Evolutionary conservation across 2,888 invertebrate genomes (phyloP).

Genomic region (Clusia tigrina): DNA sequence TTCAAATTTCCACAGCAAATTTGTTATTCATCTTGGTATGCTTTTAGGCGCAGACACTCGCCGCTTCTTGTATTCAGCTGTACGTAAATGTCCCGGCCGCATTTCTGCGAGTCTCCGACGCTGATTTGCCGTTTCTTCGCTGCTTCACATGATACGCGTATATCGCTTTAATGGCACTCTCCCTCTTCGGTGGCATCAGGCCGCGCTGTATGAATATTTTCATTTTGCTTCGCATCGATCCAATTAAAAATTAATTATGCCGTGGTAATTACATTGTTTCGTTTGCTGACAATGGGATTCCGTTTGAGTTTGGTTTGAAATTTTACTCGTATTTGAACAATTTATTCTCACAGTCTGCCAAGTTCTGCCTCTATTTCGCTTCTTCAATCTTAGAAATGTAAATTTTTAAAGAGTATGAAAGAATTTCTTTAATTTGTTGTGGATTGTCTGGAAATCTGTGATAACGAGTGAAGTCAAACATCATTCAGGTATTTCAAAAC

Average conservation of each 20-base stretch:
- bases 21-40: not conserved
- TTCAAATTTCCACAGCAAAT: not conserved
- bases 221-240: slow-evolving; percentile 43
- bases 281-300: not conserved
- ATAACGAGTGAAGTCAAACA: no score
- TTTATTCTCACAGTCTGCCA: not conserved
- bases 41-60: not conserved
- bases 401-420: no score
- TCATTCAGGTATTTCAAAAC: no score
- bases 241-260: slow-evolving; percentile 43
- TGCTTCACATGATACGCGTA: no score
- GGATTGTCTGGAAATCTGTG: no score
- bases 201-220: not conserved
- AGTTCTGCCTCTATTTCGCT: not conserved
- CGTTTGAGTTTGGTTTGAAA: no score
- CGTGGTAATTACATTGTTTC: not conserved
- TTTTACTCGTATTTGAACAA: not conserved
- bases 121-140: not conserved
- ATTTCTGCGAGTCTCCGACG: not conserved
- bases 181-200: no score
- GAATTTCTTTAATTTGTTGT: no score
- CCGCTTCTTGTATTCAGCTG: no score
- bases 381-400: no score
- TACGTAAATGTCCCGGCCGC: not conserved
- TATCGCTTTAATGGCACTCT: no score